Conservation (phyloP, 2,113 vertebrate species). For the Rostratula benghalensis region DNA sequence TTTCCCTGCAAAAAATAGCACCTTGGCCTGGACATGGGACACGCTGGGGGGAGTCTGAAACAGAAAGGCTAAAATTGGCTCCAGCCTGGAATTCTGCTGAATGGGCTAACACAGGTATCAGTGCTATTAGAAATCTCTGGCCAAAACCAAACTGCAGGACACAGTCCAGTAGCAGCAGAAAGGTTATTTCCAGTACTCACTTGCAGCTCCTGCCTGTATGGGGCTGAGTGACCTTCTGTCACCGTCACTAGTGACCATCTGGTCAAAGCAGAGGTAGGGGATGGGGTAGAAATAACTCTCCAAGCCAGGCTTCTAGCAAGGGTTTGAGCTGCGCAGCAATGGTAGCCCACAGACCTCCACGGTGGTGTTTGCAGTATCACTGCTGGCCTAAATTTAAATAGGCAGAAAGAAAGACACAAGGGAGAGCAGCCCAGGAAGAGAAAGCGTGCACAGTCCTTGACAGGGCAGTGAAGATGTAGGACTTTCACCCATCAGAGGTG, state of each 20-base stretch:
- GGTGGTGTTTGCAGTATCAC: neutral
- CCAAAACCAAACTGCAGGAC: neutral
- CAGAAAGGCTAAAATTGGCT: neutral
- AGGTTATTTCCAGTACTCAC: neutral
- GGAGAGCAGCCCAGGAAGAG: neutral
- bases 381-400: neutral
- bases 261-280: neutral
- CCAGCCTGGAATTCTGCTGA: neutral
- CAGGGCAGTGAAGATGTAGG: neutral
- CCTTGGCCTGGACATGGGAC: neutral
- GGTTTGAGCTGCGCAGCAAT: neutral
- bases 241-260: neutral
- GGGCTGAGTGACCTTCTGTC: neutral
- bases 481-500: fast-evolving
- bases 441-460: neutral
- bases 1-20: conserved; percentile 10
- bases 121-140: neutral
- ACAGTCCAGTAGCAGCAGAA: neutral
- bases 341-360: neutral
- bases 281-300: neutral
- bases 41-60: neutral
- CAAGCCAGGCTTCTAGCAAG: neutral
- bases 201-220: neutral
- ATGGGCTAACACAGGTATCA: neutral
- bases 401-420: neutral